A percentile compares a stretch with the other conserved stretches of the same genome.
phyloP scores from a whole-genome alignment of 2,113 vertebrate species.

The Paramisgurnus dabryanus region DNA sequence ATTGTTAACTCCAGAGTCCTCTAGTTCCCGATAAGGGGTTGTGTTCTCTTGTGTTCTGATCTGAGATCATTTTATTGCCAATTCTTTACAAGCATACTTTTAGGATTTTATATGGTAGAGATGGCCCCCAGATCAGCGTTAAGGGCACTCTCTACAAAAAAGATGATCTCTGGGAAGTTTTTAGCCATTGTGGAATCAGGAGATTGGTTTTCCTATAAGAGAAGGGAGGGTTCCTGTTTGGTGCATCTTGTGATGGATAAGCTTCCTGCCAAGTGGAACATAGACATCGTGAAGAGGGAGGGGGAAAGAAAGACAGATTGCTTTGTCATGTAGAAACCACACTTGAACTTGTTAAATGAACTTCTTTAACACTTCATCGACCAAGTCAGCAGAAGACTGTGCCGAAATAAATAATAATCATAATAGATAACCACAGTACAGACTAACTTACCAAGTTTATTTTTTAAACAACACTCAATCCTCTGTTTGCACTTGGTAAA shows the following conservation, averaged over 20 bases:
- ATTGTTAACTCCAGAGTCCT: conserved; percentile 44
- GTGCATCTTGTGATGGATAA: conserved; percentile 27
- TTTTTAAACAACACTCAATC: no score
- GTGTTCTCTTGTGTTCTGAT: not conserved
- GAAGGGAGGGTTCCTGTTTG: conserved; percentile 40
- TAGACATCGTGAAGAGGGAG: conserved; percentile 4
- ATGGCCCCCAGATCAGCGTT: not conserved
- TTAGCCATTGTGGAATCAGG: conserved; percentile 32
- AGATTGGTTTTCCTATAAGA: conserved; percentile 31
- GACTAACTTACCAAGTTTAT: no score
- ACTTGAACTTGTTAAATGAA: not conserved
- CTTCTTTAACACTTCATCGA: not conserved
- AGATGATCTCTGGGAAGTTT: not conserved
- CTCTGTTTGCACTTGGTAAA: no score
- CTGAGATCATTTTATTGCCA: conserved; percentile 16
- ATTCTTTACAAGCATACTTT: not conserved
- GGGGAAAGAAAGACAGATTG: not conserved
- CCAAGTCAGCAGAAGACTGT: no score
- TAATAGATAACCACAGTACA: no score
- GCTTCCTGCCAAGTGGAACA: conserved; percentile 39
- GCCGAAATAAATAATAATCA: no score
- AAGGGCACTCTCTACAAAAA: conserved; percentile 15
- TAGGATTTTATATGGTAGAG: not conserved
- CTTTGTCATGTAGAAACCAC: conserved; percentile 27
- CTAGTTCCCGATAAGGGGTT: conserved; percentile 21